Percentiles rank a stretch among this genome's conserved stretches.
phyloP scores from a whole-genome alignment of 2,888 invertebrate genomes.

The Diabrotica balteata region DNA sequence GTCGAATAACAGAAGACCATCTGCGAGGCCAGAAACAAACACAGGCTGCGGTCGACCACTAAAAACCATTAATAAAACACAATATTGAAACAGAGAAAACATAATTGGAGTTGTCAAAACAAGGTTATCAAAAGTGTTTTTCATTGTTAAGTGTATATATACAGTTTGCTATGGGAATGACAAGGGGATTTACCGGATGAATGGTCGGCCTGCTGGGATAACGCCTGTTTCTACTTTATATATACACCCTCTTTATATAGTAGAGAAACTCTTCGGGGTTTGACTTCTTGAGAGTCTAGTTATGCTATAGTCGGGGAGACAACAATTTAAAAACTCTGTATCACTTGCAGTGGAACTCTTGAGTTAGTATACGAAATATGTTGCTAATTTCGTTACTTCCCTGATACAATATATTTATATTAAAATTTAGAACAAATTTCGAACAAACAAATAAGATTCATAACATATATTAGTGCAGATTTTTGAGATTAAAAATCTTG shows the following conservation, averaged over 20 bases:
- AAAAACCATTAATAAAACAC: conserved; percentile 25
- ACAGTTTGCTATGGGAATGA: conserved; percentile 19
- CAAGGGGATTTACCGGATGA: conserved; percentile 24
- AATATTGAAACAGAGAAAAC: conserved; percentile 26
- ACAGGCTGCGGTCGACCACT: conserved; percentile 4
- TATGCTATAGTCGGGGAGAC: conserved; percentile 6
- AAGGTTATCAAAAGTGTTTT: conserved; percentile 30
- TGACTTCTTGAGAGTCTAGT: conserved; percentile 3
- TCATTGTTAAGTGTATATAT: conserved; percentile 28
- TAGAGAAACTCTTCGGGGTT: conserved; percentile 4
- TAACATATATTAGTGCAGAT: no score
- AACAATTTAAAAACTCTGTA: not conserved
- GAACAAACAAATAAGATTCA: no score
- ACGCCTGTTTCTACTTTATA: conserved; percentile 10
- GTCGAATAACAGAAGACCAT: conserved; percentile 5
- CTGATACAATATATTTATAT: no score
- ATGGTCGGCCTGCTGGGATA: conserved; percentile 25
- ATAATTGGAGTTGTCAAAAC: conserved; percentile 33
- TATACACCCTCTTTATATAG: not conserved
- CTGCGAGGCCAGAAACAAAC: conserved; percentile 1
- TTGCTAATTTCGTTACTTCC: no score
- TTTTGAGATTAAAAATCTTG: no score
- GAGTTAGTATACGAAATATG: no score
- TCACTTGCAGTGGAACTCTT: no score
- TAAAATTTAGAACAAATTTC: no score